Evolutionary conservation across 2,797 vertebrate genomes (phyloP).

Genomic region (Neosilurus mollespiculum): DNA sequence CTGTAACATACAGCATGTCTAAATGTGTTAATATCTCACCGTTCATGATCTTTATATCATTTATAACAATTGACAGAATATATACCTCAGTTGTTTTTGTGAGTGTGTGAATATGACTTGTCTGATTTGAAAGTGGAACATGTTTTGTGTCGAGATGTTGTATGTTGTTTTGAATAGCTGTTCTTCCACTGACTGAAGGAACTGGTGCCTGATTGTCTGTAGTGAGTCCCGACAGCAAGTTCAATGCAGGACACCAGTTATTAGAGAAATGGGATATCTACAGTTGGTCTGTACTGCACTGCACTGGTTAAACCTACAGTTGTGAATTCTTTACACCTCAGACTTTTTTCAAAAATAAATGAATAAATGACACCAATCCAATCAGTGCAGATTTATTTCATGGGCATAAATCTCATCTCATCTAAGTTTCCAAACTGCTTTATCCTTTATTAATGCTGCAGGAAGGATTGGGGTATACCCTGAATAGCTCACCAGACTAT

Average conservation of each 20-base stretch:
- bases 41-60: background rate
- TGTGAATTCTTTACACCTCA: background rate
- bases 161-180: slow-evolving; percentile 12
- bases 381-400: background rate
- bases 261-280: background rate
- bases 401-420: background rate
- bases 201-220: slow-evolving; percentile 1
- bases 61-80: slow-evolving; percentile 12
- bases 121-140: slow-evolving; percentile 15
- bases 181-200: slow-evolving; percentile 25
- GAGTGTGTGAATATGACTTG: slow-evolving; percentile 10
- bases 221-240: background rate
- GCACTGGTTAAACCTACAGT: background rate
- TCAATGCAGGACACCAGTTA: background rate
- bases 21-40: slow-evolving; percentile 11
- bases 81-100: slow-evolving; percentile 40
- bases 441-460: too few species aligned
- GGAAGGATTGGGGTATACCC: too few species aligned
- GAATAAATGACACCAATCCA: background rate
- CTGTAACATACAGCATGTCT: slow-evolving; percentile 42
- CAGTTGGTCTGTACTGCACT: slow-evolving; percentile 6
- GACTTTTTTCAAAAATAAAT: slow-evolving; percentile 13
- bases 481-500: too few species aligned
- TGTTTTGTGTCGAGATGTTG: background rate
- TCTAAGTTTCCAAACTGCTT: background rate